Percentiles rank a stretch among this genome's conserved stretches.
These are phyloP conservation scores for Pelvicachromis taeniatus DNA, from an alignment of 2,113 vertebrate species.

Conservation along the genomic window DNA sequence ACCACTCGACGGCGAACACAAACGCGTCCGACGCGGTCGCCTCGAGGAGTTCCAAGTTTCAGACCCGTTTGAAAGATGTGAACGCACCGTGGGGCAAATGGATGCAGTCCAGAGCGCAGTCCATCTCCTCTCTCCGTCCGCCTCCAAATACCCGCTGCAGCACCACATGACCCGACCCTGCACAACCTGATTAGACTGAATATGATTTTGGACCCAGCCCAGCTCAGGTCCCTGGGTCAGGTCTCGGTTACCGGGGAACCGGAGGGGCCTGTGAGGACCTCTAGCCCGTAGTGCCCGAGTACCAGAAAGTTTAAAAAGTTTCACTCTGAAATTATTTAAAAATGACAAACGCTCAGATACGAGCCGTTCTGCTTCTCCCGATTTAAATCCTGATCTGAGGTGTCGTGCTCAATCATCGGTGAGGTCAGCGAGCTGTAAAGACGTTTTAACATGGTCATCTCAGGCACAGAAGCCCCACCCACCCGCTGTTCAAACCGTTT, in stretches of 20 bases:
- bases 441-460: neutral
- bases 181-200: neutral
- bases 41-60: neutral
- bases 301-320: neutral
- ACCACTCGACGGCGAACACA: neutral
- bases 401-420: neutral
- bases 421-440: neutral
- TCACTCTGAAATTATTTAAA: neutral
- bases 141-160: neutral
- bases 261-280: neutral
- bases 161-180: neutral
- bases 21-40: neutral
- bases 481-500: neutral
- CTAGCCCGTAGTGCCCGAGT: accelerated
- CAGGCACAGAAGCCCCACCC: neutral
- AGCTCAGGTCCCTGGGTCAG: neutral
- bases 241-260: neutral
- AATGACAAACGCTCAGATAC: neutral
- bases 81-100: neutral
- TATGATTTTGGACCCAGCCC: neutral
- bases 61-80: neutral
- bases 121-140: neutral
- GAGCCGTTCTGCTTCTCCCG: neutral
- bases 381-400: neutral
- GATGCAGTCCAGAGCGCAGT: neutral